Evolutionary conservation across 2,113 vertebrate species (phyloP).

Genomic region (Xiphias gladius): DNA sequence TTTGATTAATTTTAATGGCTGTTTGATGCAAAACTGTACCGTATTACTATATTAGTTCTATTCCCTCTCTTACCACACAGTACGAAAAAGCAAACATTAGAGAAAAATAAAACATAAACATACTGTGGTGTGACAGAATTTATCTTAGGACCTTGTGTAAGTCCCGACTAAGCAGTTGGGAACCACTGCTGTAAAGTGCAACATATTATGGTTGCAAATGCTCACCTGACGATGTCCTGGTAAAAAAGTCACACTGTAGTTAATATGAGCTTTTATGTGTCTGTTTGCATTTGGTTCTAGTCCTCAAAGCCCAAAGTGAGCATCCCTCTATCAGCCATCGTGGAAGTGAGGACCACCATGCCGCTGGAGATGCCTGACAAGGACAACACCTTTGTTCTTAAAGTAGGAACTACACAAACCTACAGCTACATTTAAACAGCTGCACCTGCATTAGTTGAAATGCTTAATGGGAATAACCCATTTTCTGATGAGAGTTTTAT

Average conservation of each 20-base stretch:
- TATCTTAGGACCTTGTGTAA: background rate
- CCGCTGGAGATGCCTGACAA: slow-evolving; percentile 99
- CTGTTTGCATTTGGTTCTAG: slow-evolving; percentile 76
- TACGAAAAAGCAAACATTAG: background rate
- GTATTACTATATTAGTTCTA: too few relatives aligned
- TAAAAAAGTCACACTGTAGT: background rate
- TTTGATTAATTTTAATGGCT: too few relatives aligned
- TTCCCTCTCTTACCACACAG: too few relatives aligned
- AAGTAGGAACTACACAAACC: slow-evolving; percentile 83
- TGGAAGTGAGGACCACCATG: slow-evolving; percentile 98
- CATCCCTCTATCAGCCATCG: slow-evolving; percentile 93
- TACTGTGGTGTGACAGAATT: background rate
- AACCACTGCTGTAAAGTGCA: background rate
- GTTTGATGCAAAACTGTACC: too few relatives aligned
- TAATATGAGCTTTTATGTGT: background rate
- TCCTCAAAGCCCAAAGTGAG: slow-evolving; percentile 96
- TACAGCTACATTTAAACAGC: background rate
- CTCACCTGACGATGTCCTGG: too few relatives aligned
- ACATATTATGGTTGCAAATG: background rate
- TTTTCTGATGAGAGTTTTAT: background rate
- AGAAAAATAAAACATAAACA: background rate
- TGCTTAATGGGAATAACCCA: background rate
- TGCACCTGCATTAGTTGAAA: slow-evolving; percentile 1
- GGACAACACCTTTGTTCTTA: slow-evolving; percentile 98
- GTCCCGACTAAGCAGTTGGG: background rate